Base-by-base conservation (phyloP, 1,140 invertebrate species). In the Helicorthomorpha holstii region DNA sequence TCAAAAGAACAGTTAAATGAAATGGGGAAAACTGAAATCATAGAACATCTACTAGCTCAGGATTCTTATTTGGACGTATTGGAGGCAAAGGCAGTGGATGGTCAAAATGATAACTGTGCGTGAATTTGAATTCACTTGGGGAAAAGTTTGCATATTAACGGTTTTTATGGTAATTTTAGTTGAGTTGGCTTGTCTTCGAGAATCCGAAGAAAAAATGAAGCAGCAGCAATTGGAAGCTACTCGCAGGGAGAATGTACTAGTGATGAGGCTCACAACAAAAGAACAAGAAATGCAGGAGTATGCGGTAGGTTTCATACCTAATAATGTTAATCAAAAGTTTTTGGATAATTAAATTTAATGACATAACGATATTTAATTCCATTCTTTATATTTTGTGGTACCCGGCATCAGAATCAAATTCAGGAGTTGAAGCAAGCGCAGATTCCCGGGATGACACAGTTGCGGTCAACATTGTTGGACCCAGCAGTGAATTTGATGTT, bases 231-330 rank as follows among this genome's bases (percentile, higher is more conserved):
- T 76, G 38, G 90, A 96, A 64, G 79, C 85, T 49, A 82, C 83
- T 57, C 78, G 90, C 57, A 76, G 87, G 62, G 92, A 96, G 66
- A 90, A 89, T 69, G 81, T 92, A 51, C 76, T 96, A 51, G 82
- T 94, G 49, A 80, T 92, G 60, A 74, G 89, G 62, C 73, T 96
- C 48, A 82, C 89, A 52, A 83, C 84, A 54, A 96, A 96, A 71
- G 92, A 96, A 66, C 90, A 95, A 69, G 90, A 97, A 73, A 79
- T 94, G 61, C 88, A 95, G 70, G 90, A 95, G 72, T 91, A 85
- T 74, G 79, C 86, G 69, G 90, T 93, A 75, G 77, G 82, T 54
- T 16, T n/a, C 54, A 14, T 49, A 16, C 12, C 19, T 41, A 12
- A 19, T 19, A 41, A 41, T 12, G 19, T 41, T 12, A 41, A 12